phyloP scores from a whole-genome alignment of 2,888 invertebrate genomes.

The Ctenicera cuprea region DNA sequence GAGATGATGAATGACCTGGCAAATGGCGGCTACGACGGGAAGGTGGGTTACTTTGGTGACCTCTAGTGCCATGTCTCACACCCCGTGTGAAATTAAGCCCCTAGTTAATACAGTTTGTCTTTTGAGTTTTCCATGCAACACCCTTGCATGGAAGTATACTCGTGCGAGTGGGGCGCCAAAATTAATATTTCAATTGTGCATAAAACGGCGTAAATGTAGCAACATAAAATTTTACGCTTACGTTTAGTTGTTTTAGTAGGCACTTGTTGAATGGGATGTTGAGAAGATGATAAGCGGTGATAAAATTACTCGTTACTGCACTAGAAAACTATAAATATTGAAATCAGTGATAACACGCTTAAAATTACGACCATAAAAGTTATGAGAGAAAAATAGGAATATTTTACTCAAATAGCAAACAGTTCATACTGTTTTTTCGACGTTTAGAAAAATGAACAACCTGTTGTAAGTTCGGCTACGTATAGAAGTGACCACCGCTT shows the following conservation, averaged over 20 bases:
- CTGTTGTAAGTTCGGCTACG: background rate
- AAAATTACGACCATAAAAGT: too few relatives aligned
- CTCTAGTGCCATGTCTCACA: conserved; percentile 44
- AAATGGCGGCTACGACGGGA: conserved; percentile 49
- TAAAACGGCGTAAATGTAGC: conserved; percentile 25
- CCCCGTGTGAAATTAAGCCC: conserved; percentile 48
- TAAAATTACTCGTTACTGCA: too few relatives aligned
- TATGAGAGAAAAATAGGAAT: too few relatives aligned
- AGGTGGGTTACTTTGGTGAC: conserved; percentile 49
- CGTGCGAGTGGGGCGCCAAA: conserved; percentile 21
- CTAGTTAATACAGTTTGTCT: conserved; percentile 24
- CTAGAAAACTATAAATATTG: too few relatives aligned
- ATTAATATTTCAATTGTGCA: conserved; percentile 39
- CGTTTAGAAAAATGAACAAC: too few relatives aligned
- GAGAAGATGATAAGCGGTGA: background rate
- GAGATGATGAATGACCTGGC: conserved; percentile 48
- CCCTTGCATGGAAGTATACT: conserved; percentile 4
- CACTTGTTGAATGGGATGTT: conserved; percentile 31
- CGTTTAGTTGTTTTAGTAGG: conserved; percentile 29
- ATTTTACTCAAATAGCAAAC: too few relatives aligned
- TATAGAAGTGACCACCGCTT: background rate
- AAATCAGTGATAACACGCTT: too few relatives aligned
- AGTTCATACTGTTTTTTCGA: too few relatives aligned
- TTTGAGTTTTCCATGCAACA: background rate
- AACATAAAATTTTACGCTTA: conserved; percentile 36